These are phyloP conservation scores for Emesis castigata DNA, from an alignment of 2,888 invertebrate genomes.

Conservation along the genomic window DNA sequence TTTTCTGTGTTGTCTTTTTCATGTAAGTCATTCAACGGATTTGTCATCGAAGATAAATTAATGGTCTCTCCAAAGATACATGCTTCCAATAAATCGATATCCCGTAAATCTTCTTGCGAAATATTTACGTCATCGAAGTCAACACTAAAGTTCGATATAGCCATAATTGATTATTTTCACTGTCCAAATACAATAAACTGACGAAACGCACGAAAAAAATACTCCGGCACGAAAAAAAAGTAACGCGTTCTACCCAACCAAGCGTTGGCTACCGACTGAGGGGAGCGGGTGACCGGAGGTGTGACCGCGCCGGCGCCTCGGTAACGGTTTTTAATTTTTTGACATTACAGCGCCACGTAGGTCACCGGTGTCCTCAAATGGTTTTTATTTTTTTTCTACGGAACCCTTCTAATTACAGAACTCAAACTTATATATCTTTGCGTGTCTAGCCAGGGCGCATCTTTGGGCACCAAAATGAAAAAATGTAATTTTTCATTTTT, in stretches of 20 bases:
- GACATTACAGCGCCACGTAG: background rate
- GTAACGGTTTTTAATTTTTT: conserved; percentile 2
- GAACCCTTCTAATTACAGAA: background rate
- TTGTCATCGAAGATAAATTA: background rate
- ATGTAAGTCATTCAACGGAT: background rate
- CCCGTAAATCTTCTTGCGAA: conserved; percentile 17
- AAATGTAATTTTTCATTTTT: background rate
- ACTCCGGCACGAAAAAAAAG: background rate
- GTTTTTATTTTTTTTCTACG: conserved; percentile 2
- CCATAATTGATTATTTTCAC: background rate
- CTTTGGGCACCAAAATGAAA: background rate
- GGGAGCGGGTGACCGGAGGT: conserved; percentile 26
- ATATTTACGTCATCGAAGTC: background rate
- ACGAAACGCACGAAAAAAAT: background rate
- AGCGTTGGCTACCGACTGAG: conserved; percentile 11
- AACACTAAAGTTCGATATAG: background rate
- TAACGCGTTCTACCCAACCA: background rate
- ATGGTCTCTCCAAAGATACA: conserved; percentile 16
- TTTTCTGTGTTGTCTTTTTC: background rate
- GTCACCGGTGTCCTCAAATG: background rate
- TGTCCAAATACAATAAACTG: conserved; percentile 1
- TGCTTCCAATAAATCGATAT: conserved; percentile 9
- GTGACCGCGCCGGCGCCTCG: conserved; percentile 30
- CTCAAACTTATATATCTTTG: background rate
- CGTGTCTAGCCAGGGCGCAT: background rate